Base-by-base conservation (phyloP, 53 echinoderm and acorn worm genomes). In the Apostichopus leukothele region DNA sequence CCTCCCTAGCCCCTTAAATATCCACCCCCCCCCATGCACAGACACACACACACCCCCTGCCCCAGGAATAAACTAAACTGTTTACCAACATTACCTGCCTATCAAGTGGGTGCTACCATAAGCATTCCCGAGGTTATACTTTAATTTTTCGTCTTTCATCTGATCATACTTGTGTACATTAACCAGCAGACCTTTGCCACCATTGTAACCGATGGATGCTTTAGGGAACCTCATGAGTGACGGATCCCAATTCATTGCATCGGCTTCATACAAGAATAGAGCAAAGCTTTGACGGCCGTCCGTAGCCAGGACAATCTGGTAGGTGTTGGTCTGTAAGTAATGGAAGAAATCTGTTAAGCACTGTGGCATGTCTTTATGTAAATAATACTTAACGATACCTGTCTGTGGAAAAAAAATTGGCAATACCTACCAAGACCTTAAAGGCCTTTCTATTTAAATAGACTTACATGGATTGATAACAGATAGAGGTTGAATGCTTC, bases 231-330 rank as follows among this genome's bases (percentile, higher is more conserved):
- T 76, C n/a, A 76, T 14, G 14, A 86, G 18, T 10, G 20, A 22
- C n/a, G 73, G 52, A 73, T 88, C 75, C 88, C 88, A 88, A 6
- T 71, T 71, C 88, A 88, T 88, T 0, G n/a, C 75, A 19, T 50
- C 88, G 14, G 75, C 75, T 51, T 74, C 50, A 16, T 22, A 88
- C 25, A 73, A 22, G 88, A 74, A 71, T 7, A 88, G 18, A 5
- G 61, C 88, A 50, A 88, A 74, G 13, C 88, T 73, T 12, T 88
- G 39, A 12, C 11, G 88, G 7, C 88, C 75, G 23, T 88, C 88
- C 0, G 88, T 88, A 39, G 88, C 88, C 3, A 88, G 25, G 12
- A 74, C 74, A 8, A 25, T 74, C 61, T 88, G 88, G 53, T 73
- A 88, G 18, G 88, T 88, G 21, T 75, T 88, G 55, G 39, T 20